phyloP scores from a whole-genome alignment of 2,888 invertebrate genomes.

The Rhorus exstirpatorius region DNA sequence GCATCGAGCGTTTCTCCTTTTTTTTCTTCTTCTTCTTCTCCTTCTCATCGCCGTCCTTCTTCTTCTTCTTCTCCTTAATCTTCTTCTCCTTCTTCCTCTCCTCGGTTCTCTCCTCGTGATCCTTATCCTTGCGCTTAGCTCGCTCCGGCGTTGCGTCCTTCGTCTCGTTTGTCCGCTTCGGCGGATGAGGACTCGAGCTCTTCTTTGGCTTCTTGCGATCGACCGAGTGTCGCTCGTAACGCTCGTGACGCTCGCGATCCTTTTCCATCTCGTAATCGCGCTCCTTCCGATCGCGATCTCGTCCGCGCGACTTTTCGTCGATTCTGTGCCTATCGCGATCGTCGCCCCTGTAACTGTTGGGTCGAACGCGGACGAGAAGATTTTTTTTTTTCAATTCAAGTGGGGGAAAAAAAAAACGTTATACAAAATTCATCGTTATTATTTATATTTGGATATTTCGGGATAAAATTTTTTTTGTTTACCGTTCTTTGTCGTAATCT shows the following conservation, averaged over 20 bases:
- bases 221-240: conserved; percentile 81
- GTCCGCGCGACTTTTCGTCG: conserved; percentile 85
- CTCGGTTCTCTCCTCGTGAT: conserved; percentile 84
- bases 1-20: conserved; percentile 82
- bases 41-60: conserved; percentile 88
- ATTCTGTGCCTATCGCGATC: conserved; percentile 84
- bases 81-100: conserved; percentile 86
- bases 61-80: conserved; percentile 87
- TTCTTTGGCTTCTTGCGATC: conserved; percentile 84
- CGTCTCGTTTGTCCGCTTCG: conserved; percentile 83
- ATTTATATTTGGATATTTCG: too few species aligned
- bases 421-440: too few species aligned
- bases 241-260: conserved; percentile 86
- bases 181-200: conserved; percentile 82
- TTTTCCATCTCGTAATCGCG: conserved; percentile 82
- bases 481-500: conserved; percentile 84
- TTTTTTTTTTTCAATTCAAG: too few species aligned
- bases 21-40: conserved; percentile 87
- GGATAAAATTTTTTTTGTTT: conserved; percentile 9
- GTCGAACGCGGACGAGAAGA: too few species aligned
- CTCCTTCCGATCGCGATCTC: conserved; percentile 84
- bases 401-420: neutral
- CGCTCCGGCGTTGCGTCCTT: conserved; percentile 84
- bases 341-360: conserved; percentile 81
- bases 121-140: conserved; percentile 88